Evolutionary conservation across 2,113 vertebrate species (phyloP), one percentile per base, ranked within the genome.

Genomic region (Struthidea cinerea): DNA sequence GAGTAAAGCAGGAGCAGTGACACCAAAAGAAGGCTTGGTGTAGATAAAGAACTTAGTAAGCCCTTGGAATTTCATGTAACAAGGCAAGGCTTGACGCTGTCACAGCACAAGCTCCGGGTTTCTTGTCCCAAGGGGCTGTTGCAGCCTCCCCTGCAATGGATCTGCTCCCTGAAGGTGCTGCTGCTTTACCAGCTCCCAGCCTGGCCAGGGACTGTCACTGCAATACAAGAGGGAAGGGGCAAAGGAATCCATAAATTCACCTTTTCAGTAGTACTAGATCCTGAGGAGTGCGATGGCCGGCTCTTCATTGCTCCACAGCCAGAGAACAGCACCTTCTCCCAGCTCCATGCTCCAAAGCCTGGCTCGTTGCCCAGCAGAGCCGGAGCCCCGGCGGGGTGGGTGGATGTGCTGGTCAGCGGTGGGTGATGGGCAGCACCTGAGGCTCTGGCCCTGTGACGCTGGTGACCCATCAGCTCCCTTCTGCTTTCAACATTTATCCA

Each of bases 291-390:
- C 6, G 21, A 17, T 13, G 7, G 10, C 22, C 60, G 47, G 26
- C 22, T 64, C 42, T 26, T 35, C 44, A 0, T 3, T 11, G 3
- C 3, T 42, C 22, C 8, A 7, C 1, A 46, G 42, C 17, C n/a
- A 33, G 16, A 11, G 49, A 64, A 2, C 10, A n/a, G 55, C 37
- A 8, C 6, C 61, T 53, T 18, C 56, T 30, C 35, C 49, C 41
- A 6, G 7, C 0, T 0, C 2, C 10, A 1, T 3, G 26, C 63
- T 15, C 24, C 44, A 9, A 0, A 3, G 20, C 35, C 2, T 3
- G 7, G 7, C 33, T 46, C 1, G 3, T 3, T 49, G 49, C 44
- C 17, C 22, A 10, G 39, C 10, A 5, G 14, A 15, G 24, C 26
- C 0, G 7, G 18, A 10, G 10, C 30, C 32, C 63, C 26, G 2